Evolutionary conservation across 2,113 vertebrate species (phyloP), one percentile per base, ranked within the genome.

Genomic region (Bubo bubo): DNA sequence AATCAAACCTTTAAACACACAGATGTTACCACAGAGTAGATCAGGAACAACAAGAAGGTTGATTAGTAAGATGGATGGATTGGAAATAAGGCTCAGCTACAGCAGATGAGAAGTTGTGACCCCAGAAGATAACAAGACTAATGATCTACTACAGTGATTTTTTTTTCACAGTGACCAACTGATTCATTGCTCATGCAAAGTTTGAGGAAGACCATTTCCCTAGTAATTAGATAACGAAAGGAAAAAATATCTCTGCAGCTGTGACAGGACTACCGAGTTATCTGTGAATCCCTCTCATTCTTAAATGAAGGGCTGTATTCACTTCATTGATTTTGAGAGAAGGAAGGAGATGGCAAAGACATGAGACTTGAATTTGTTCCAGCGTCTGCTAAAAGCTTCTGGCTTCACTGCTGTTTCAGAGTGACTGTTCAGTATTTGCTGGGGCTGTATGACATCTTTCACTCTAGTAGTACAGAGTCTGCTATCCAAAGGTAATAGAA

Each of bases 291-390:
- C 82, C 75, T 85, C 74, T 83, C 63, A 64, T 94, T 92, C 37
- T 39, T 81, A 75, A 75, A 75, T 76, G 93, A 96, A 97, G 64
- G 73, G 70, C 88, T 86, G 35, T 62, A 89, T 97, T 97, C 89
- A 79, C 85, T 95, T 50, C 58, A 28, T 14, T 85, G 84, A 56
- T 62, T 87, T 93, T 9, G 37, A 79, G 80, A 81, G 64, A 59
- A 84, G 89, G 66, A 94, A 95, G 77, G 76, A 91, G 88, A 43
- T 79, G 64, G 56, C 37, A 71, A 85, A 92, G 64, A 91, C 53
- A 50, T 64, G 28, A 91, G 32, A 49, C 45, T 95, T 95, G 93
- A 96, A 94, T 62, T 68, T 89, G 43, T 95, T 95, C 95, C 95
- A 96, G 39, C 2, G 1, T 66, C 55, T 83, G 66, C 71, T 82